Conservation (phyloP, 2,797 vertebrate species). For the Ambastaia sidthimunki region DNA sequence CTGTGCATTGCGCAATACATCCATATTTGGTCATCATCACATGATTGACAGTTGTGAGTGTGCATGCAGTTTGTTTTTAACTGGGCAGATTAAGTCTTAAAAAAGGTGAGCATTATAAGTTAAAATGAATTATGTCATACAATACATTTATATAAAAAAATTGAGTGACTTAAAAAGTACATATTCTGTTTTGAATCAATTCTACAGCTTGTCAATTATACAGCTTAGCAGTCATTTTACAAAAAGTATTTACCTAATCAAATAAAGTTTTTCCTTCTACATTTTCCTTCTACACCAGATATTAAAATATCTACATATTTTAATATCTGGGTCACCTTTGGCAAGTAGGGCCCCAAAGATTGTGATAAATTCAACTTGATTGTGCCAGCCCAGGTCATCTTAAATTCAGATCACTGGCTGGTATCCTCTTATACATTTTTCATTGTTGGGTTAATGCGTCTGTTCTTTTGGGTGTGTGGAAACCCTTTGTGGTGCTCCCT, state of each 20-base stretch:
- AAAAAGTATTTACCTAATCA: background rate
- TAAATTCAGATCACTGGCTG: slow-evolving; percentile 26
- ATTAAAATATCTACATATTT: background rate
- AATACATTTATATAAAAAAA: too few species aligned
- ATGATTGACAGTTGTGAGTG: slow-evolving; percentile 2
- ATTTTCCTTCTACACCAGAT: too few species aligned
- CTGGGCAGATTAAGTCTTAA: background rate
- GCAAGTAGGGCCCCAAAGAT: background rate
- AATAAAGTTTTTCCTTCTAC: background rate
- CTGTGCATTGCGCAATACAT: slow-evolving; percentile 48
- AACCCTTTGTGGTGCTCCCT: slow-evolving; percentile 27
- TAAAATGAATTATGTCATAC: background rate
- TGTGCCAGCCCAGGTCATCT: slow-evolving; percentile 6
- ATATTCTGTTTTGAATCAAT: too few species aligned
- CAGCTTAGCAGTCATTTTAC: background rate
- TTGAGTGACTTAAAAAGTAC: too few species aligned
- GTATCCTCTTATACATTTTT: slow-evolving; percentile 38
- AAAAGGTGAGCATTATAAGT: background rate
- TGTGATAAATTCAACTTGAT: background rate
- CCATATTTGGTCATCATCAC: slow-evolving; percentile 27
- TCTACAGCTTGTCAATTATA: too few species aligned
- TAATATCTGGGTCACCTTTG: slow-evolving; percentile 2
- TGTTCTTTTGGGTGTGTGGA: slow-evolving; percentile 36
- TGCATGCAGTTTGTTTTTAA: slow-evolving; percentile 10
- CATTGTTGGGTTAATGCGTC: slow-evolving; percentile 25